A percentile compares a stretch with the other conserved stretches of the same genome.
These are phyloP conservation scores for Tetragnatha montana DNA, from an alignment of 2,888 invertebrate genomes.

Conservation along the genomic window DNA sequence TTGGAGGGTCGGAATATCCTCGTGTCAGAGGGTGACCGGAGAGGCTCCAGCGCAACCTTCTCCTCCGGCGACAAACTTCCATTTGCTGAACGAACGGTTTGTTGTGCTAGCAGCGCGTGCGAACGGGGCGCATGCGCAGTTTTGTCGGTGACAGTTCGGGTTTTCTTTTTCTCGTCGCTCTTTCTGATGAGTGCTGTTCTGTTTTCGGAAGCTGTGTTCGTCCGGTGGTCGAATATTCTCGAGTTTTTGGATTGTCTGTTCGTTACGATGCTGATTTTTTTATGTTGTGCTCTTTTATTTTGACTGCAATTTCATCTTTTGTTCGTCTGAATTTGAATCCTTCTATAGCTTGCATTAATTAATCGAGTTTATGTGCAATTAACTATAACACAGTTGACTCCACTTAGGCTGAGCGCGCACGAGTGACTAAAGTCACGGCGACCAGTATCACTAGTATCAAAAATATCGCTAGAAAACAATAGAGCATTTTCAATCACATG, in stretches of 20 bases:
- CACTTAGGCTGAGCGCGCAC: too few species aligned
- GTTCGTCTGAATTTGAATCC: neutral
- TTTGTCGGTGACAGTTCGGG: slow-evolving; percentile 1
- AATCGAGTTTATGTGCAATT: too few species aligned
- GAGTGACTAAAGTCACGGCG: too few species aligned
- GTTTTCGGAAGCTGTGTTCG: neutral
- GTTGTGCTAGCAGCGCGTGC: slow-evolving; percentile 20
- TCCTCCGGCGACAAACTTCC: slow-evolving; percentile 41
- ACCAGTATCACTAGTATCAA: too few species aligned
- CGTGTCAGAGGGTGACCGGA: neutral
- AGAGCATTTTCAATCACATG: too few species aligned
- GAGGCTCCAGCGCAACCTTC: slow-evolving; percentile 27
- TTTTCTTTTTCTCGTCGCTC: slow-evolving; percentile 8
- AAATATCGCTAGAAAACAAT: too few species aligned
- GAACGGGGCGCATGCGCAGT: slow-evolving; percentile 16
- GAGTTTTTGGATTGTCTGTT: neutral
- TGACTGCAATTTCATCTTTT: neutral
- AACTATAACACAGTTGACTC: too few species aligned
- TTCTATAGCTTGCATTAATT: too few species aligned
- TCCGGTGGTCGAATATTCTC: neutral
- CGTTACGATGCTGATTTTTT: neutral
- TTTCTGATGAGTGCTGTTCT: neutral
- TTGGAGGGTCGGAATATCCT: neutral
- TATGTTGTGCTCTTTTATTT: neutral
- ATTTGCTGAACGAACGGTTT: slow-evolving; percentile 41